phyloP scores from a whole-genome alignment of 2,888 invertebrate genomes.

The Lathronympha strigana region DNA sequence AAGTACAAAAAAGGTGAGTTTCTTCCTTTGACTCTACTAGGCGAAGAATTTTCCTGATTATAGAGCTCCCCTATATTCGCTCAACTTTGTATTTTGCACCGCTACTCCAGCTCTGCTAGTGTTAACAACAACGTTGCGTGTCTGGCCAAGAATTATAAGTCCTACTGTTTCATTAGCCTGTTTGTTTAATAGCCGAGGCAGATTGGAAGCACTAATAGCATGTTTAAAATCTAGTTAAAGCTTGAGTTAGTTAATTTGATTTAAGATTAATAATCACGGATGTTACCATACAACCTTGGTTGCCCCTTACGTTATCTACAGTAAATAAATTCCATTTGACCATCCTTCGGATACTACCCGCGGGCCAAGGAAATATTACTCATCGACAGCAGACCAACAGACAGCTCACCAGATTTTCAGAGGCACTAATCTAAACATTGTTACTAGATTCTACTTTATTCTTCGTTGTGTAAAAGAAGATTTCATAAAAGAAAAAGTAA shows the following conservation, averaged over 20 bases:
- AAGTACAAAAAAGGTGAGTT: too few species aligned
- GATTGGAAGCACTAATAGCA: conserved; percentile 30
- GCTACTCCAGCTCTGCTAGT: conserved; percentile 47
- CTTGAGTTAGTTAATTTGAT: conserved; percentile 16
- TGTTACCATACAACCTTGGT: neutral
- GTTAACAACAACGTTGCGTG: conserved; percentile 50
- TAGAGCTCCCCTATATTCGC: conserved; percentile 33
- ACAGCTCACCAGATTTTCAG: too few species aligned
- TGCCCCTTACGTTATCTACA: neutral
- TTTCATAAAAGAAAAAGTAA: too few species aligned
- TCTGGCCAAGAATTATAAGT: conserved; percentile 41
- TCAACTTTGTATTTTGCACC: conserved; percentile 36
- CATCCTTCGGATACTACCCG: too few species aligned
- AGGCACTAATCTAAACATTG: too few species aligned
- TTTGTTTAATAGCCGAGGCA: conserved; percentile 25
- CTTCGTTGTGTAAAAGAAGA: too few species aligned
- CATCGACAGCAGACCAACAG: too few species aligned
- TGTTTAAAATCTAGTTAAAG: conserved; percentile 16
- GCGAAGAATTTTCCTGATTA: too few species aligned
- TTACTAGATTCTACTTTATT: too few species aligned
- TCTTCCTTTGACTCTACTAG: too few species aligned
- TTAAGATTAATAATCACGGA: conserved; percentile 1
- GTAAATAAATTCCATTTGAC: too few species aligned
- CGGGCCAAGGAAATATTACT: too few species aligned
- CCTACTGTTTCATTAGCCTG: conserved; percentile 37